Percentiles rank a stretch among this genome's conserved stretches.
These are phyloP conservation scores for Sebastes vulpes DNA, from an alignment of 2,797 vertebrate genomes.

Conservation along the genomic window DNA sequence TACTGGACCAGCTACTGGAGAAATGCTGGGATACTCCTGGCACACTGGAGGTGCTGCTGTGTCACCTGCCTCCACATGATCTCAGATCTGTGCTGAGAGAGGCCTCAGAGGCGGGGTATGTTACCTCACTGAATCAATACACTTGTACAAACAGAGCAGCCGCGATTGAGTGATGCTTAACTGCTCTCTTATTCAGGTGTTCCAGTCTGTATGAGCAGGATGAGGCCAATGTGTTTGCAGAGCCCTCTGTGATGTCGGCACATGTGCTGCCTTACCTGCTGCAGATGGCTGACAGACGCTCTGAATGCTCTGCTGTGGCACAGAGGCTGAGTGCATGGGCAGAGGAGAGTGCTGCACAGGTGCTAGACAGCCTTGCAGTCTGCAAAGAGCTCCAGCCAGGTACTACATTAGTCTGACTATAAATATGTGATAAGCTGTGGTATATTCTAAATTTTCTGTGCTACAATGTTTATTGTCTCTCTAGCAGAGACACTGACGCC, in stretches of 20 bases:
- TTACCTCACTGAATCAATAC: neutral
- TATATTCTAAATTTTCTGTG: neutral
- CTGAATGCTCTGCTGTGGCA: conserved; percentile 59
- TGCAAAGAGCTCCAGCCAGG: conserved; percentile 83
- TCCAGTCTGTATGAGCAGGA: conserved; percentile 91
- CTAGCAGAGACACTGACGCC: conserved; percentile 61
- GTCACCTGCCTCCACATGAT: conserved; percentile 83
- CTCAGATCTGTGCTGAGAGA: conserved; percentile 77
- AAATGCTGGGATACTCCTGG: conserved; percentile 77
- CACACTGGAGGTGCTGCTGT: conserved; percentile 83
- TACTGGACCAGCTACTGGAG: conserved; percentile 85
- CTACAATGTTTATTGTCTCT: conserved; percentile 31
- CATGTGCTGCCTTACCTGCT: conserved; percentile 87
- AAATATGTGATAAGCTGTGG: neutral
- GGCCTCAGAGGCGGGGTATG: conserved; percentile 80
- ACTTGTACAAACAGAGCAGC: neutral
- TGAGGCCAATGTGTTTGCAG: conserved; percentile 89
- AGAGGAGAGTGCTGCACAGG: conserved; percentile 9
- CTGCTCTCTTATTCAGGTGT: conserved; percentile 71
- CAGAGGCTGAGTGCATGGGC: conserved; percentile 81
- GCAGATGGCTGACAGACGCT: conserved; percentile 77
- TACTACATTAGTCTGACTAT: conserved; percentile 48
- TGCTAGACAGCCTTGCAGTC: conserved; percentile 74
- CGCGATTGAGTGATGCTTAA: neutral
- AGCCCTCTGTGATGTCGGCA: conserved; percentile 84